phyloP scores from a whole-genome alignment of 2,113 vertebrate genomes.

The Pluvianellus socialis region DNA sequence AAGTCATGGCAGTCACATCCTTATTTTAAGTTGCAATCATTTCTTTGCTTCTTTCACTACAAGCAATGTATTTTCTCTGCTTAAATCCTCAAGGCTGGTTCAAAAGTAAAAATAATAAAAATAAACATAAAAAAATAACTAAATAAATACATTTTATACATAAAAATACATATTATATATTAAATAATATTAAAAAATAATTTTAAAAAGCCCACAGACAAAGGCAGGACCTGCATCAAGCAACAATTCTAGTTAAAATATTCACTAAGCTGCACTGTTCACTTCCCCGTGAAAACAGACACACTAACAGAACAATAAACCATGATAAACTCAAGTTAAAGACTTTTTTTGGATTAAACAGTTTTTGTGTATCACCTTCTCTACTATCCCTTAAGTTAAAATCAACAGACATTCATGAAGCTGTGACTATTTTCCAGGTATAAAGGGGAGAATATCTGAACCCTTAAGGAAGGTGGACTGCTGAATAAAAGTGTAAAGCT shows the following conservation, averaged over 20 bases:
- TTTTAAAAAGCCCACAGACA: background rate
- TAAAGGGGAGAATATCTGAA: background rate
- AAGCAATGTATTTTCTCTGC: background rate
- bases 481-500: background rate
- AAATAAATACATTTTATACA: too few relatives aligned
- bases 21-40: background rate
- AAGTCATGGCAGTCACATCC: background rate
- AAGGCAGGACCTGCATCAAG: background rate
- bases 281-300: background rate
- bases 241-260: background rate
- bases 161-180: too few relatives aligned
- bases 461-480: background rate
- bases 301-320: background rate
- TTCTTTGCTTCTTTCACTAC: background rate
- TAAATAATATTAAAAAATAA: too few relatives aligned
- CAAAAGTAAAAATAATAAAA: background rate
- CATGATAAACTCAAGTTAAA: background rate
- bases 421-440: background rate
- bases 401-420: background rate
- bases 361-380: background rate
- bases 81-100: background rate
- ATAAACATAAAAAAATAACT: background rate
- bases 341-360: background rate
- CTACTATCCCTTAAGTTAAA: background rate
- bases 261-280: background rate